phyloP scores from a whole-genome alignment of 2,113 vertebrate species.

The Setophaga kirtlandii region DNA sequence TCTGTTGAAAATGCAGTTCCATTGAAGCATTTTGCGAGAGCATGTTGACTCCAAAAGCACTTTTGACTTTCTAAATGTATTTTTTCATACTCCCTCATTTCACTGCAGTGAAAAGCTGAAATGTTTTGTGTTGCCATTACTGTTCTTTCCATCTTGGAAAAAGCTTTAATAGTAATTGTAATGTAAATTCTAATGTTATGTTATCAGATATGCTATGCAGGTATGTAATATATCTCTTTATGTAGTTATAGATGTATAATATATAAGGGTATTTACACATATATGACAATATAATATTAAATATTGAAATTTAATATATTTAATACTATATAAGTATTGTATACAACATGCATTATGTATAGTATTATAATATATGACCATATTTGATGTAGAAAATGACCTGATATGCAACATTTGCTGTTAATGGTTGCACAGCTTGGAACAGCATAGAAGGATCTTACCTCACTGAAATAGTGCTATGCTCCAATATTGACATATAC shows the following conservation, averaged over 20 bases:
- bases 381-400: not conserved
- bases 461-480: not conserved
- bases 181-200: not conserved
- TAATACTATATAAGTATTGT: not conserved
- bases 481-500: not conserved
- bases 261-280: not conserved
- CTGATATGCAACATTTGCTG: not conserved
- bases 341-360: not conserved
- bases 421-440: not conserved
- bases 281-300: not conserved
- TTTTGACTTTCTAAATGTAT: slow-evolving; percentile 47
- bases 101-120: not conserved
- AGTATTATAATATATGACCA: not conserved
- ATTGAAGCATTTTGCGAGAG: slow-evolving; percentile 58
- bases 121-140: not conserved
- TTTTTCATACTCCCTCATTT: slow-evolving; percentile 26
- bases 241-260: not conserved
- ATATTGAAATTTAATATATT: not conserved
- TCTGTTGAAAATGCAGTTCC: slow-evolving; percentile 62
- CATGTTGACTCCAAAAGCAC: slow-evolving; percentile 53
- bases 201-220: not conserved
- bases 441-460: not conserved
- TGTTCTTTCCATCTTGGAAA: not conserved
- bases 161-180: not conserved
- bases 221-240: not conserved